These are phyloP conservation scores for Drosophila parthenogenetica DNA, from an alignment of 2,888 invertebrate species.

Conservation along the genomic window DNA sequence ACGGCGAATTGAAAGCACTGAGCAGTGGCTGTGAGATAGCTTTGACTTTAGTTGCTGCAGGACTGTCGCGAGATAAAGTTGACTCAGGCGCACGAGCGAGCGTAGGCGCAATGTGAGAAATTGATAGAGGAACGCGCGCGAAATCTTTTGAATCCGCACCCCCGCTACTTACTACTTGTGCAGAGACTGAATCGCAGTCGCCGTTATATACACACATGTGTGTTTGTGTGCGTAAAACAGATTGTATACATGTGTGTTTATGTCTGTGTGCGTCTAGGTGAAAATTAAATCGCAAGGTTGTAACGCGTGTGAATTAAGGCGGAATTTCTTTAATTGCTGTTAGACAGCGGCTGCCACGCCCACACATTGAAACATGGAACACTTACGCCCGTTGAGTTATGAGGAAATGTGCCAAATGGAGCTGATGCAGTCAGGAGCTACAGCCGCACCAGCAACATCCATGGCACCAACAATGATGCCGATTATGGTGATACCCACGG, in stretches of 20 bases:
- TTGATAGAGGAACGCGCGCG: slow-evolving; percentile 68
- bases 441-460: slow-evolving; percentile 40
- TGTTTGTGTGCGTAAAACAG: slow-evolving; percentile 13
- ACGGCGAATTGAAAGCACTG: slow-evolving; percentile 63
- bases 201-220: slow-evolving; percentile 33
- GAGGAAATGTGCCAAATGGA: slow-evolving; percentile 85
- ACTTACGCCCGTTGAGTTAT: slow-evolving; percentile 83
- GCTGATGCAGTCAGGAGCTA: slow-evolving; percentile 70
- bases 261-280: slow-evolving; percentile 26
- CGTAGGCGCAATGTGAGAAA: slow-evolving; percentile 55
- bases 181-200: slow-evolving; percentile 26
- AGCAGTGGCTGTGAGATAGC: slow-evolving; percentile 32
- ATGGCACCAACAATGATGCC: slow-evolving; percentile 81
- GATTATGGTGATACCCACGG: slow-evolving; percentile 84
- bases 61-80: slow-evolving; percentile 78
- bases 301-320: slow-evolving; percentile 15
- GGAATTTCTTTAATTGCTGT: slow-evolving; percentile 17
- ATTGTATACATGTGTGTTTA: neutral
- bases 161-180: slow-evolving; percentile 24
- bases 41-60: slow-evolving; percentile 65
- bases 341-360: slow-evolving; percentile 29
- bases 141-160: slow-evolving; percentile 52
- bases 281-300: slow-evolving; percentile 30
- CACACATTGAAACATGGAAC: slow-evolving; percentile 76
- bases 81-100: slow-evolving; percentile 43